phyloP scores from a whole-genome alignment of 2,797 vertebrate species.

The Coregonus sp. region DNA sequence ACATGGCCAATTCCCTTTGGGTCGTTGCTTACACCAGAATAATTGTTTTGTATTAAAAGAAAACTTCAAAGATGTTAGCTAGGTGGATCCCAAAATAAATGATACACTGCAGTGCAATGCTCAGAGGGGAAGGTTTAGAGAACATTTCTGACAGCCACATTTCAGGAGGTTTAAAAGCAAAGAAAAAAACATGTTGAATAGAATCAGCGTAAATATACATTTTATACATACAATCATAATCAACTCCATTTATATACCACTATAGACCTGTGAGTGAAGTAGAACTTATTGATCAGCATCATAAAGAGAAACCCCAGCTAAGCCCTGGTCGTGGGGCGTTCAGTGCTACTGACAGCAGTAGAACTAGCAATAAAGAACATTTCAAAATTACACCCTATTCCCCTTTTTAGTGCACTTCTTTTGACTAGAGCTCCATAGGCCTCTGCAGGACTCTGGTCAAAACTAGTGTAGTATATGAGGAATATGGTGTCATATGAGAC shows the following conservation, averaged over 20 bases:
- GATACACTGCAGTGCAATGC: background rate
- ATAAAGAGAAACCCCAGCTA: background rate
- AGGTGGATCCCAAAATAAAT: background rate
- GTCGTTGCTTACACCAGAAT: background rate
- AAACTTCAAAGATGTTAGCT: background rate
- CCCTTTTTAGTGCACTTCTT: background rate
- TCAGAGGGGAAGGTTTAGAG: background rate
- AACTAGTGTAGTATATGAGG: background rate
- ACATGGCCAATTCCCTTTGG: background rate
- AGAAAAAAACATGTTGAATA: background rate
- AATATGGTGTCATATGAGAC: conserved; percentile 38
- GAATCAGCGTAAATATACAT: background rate
- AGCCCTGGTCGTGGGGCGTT: background rate
- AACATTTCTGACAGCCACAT: background rate
- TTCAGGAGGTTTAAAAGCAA: background rate
- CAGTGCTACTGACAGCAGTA: too few relatives aligned
- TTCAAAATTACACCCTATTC: too few relatives aligned
- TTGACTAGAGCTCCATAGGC: background rate
- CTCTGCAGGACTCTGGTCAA: background rate
- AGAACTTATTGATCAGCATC: background rate
- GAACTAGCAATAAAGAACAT: too few relatives aligned
- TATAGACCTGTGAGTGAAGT: background rate
- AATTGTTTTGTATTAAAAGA: background rate
- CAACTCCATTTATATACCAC: too few relatives aligned
- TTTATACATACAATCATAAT: too few relatives aligned